Evolutionary conservation across 2,113 vertebrate species (phyloP).

Genomic region (Ptilonorhynchus violaceus): DNA sequence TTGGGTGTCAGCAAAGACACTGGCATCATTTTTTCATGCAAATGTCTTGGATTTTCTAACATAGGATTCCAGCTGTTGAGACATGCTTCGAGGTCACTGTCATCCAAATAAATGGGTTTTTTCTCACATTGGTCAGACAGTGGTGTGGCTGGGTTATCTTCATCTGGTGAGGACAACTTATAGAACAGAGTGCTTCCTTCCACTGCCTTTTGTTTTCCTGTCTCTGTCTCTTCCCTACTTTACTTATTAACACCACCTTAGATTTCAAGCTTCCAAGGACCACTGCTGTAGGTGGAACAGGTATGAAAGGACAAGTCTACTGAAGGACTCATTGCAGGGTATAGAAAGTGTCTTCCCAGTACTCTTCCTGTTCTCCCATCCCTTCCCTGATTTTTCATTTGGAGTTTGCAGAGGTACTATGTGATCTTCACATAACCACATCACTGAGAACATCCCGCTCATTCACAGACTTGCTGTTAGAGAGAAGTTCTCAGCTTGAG

Average conservation of each 20-base stretch:
- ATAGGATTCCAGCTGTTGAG: not conserved
- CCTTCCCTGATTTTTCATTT: not conserved
- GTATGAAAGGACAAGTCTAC: not conserved
- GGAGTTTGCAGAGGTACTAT: not conserved
- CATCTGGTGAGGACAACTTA: not conserved
- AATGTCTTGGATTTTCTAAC: not conserved
- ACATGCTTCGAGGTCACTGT: not conserved
- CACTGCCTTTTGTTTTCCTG: not conserved
- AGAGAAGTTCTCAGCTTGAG: not conserved
- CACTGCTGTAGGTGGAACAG: not conserved
- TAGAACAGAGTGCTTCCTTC: not conserved
- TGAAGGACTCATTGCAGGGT: not conserved
- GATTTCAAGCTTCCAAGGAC: not conserved
- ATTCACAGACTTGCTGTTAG: not conserved
- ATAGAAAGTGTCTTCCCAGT: not conserved
- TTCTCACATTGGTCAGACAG: not conserved
- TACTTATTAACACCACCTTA: not conserved
- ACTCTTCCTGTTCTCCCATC: not conserved
- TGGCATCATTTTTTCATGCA: not conserved
- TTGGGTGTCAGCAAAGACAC: not conserved
- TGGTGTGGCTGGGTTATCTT: not conserved
- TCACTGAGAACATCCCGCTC: not conserved
- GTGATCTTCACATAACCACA: not conserved
- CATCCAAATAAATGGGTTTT: not conserved
- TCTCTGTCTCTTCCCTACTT: not conserved